Evolutionary conservation across 2,888 invertebrate genomes (phyloP).

Genomic region (Bugulina stolonifera): DNA sequence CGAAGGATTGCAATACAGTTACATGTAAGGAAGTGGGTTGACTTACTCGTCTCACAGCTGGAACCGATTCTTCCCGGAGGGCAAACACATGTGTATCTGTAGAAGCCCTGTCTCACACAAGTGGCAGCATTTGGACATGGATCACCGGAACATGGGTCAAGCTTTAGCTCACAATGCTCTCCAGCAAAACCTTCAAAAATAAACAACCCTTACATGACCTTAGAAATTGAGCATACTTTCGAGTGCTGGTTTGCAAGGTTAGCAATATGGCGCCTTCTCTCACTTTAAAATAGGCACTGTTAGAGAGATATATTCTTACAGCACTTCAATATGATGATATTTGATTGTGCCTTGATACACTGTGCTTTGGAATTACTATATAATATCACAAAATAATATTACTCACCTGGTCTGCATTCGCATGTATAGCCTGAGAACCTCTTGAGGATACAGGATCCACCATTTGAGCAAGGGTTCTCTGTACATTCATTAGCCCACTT

Average conservation of each 20-base stretch:
- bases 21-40: no score
- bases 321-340: no score
- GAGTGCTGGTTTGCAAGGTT: no score
- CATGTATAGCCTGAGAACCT: neutral
- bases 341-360: no score
- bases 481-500: neutral
- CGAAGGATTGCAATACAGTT: no score
- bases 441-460: neutral
- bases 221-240: no score
- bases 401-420: neutral
- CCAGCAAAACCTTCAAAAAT: neutral
- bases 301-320: no score
- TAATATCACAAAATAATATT: no score
- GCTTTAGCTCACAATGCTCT: neutral
- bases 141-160: constrained; percentile 13
- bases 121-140: neutral
- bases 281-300: no score
- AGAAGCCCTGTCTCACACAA: constrained; percentile 11
- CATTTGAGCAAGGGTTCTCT: constrained; percentile 7
- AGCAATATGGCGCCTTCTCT: no score
- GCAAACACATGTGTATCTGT: neutral
- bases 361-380: no score
- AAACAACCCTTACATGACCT: neutral
- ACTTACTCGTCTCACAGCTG: constrained; percentile 6
- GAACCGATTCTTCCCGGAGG: neutral